Base-by-base conservation (phyloP, 2,888 invertebrate species). In the Plebejus argus region DNA sequence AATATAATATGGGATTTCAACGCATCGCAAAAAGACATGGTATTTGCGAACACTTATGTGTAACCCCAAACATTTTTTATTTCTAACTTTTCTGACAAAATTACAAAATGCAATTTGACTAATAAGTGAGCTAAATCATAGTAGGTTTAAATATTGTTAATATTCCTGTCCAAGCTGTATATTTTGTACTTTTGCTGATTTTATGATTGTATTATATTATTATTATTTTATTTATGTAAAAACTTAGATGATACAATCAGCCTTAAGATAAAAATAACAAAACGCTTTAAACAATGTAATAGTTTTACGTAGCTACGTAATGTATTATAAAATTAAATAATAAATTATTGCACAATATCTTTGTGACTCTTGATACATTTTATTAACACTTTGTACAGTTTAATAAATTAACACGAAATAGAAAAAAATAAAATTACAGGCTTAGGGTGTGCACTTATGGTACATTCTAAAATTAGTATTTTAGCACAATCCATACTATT, bases 231-330 rank as follows among this genome's bases (percentile, higher is more conserved):
- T 66, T 66, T 15, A 5, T 66, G 28, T 66, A 66, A 28, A 66
- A 66, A 28, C 12, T 66, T 66, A 28, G 28, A 66, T 28, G 28
- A 28, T 28, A 28, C 23, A 66, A 66, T 66, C 66, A 33, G 28
- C 28, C 28, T 66, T 76, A 77, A 80, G 79, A 78, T 77, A 58
- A 76, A 77, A 33, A 77, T 76, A 76, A 33, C 33, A 45, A 56
- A 74, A 23, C 71, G 39, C 18, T 61, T 76, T 77, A 70, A 45
- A 39, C 23, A 70, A 72, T 66, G 66, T 66, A 28, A 33, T 23
- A 66, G 15, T 33, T 66, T 10, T 66, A 66, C 33, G 15, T 61
- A 61, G 61, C 10, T 61, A 61, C 20, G 61, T 61, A 61, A 61
- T 61, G 61, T 66, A 58, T n/a, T 58, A 66, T 66, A 66, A 66